Evolutionary conservation across 2,797 vertebrate genomes (phyloP).

Genomic region (Bovichtus diacanthus): DNA sequence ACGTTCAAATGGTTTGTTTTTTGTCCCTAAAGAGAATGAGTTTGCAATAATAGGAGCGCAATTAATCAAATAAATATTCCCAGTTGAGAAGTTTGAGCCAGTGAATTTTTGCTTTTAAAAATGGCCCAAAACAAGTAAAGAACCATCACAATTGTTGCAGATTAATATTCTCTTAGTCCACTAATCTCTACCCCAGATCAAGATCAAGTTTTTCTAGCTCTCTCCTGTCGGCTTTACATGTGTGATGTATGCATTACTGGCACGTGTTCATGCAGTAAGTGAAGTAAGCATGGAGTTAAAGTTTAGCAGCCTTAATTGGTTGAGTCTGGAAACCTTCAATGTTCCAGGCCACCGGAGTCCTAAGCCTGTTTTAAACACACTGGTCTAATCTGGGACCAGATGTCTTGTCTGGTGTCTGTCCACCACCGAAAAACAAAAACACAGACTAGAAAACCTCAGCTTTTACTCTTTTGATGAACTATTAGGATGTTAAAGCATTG

Average conservation of each 20-base stretch:
- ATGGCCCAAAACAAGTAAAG: not conserved
- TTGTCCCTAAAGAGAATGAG: not conserved
- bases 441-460: conserved; percentile 14
- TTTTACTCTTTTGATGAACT: not conserved
- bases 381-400: conserved; percentile 82
- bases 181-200: not conserved
- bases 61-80: not conserved
- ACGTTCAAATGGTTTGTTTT: not conserved
- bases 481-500: conserved; percentile 7
- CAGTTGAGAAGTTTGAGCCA: not conserved
- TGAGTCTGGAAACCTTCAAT: conserved; percentile 79
- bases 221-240: not conserved
- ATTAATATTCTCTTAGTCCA: not conserved
- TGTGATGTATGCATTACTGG: conserved; percentile 1
- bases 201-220: not conserved
- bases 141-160: not conserved
- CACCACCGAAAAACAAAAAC: conserved; percentile 56
- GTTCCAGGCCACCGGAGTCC: conserved; percentile 80
- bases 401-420: conserved; percentile 79
- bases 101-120: not conserved
- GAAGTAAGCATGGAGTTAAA: conserved; percentile 63
- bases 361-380: conserved; percentile 82
- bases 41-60: not conserved
- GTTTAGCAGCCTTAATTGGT: conserved; percentile 77
- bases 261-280: conserved; percentile 42